Conservation (phyloP, 1,140 invertebrate genomes). For the Drosophila sp. region DNA sequence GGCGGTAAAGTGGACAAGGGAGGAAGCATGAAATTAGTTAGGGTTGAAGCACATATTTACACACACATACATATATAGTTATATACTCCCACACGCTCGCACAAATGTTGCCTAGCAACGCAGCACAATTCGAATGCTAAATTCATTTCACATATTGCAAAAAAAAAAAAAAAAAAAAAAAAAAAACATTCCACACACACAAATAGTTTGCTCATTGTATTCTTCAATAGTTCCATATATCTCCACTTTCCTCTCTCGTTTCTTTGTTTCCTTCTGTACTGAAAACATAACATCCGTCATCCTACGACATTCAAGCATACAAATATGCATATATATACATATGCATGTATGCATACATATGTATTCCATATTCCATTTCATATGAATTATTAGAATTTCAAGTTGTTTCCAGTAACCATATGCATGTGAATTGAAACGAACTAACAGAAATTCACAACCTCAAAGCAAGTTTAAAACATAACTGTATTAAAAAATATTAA, state of each 20-base stretch:
- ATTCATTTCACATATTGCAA: slow-evolving; percentile 23
- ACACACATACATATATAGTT: slow-evolving; percentile 6
- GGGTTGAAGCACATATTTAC: slow-evolving; percentile 23
- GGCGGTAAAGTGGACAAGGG: no score
- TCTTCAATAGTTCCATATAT: background rate
- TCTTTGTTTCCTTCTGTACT: background rate
- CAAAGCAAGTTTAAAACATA: no score
- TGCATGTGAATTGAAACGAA: background rate
- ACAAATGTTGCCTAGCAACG: slow-evolving; percentile 37
- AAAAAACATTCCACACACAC: background rate
- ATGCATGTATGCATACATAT: slow-evolving; percentile 7
- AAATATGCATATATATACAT: no score
- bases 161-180: slow-evolving; percentile 3
- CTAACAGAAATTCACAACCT: background rate
- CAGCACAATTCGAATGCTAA: slow-evolving; percentile 17
- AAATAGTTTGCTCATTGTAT: background rate
- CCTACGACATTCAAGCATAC: background rate
- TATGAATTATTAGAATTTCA: slow-evolving; percentile 24
- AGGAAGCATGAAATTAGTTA: slow-evolving; percentile 11
- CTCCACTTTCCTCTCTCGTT: background rate
- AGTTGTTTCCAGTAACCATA: background rate
- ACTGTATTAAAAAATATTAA: no score
- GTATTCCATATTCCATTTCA: slow-evolving; percentile 13
- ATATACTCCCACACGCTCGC: background rate
- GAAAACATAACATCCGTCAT: background rate